Evolutionary conservation across 2,797 vertebrate species (phyloP), one percentile per base, ranked within the genome.

Genomic region (Heteromormyrus szaboi): DNA sequence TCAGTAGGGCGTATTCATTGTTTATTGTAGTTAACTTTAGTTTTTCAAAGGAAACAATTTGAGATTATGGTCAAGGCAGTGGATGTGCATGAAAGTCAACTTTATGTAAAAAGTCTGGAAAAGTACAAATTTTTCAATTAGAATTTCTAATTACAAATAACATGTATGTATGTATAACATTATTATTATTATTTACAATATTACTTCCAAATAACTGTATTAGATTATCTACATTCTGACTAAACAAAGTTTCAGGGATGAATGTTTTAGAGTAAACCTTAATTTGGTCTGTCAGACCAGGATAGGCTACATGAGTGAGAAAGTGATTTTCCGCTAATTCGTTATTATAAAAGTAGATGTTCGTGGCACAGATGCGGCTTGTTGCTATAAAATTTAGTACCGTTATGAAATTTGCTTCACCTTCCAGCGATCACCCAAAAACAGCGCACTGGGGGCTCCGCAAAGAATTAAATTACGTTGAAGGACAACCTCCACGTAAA

Each of bases 381-480:
- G 44, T 48, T 25, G n/a, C 37, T 48, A 51, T 84, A 56, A 86
- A 29, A 86, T 86, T 56, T 53, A 86, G 51, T 56, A 4, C 50
- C 12, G 14, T 33, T 86, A 3, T 56, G 51, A 29, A 56, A 86
- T 86, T 50, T 53, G 46, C 29, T 29, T 50, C 48, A 14, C 83
- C 83, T 53, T 4, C 51, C 51, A 86, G 51, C 46, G 25, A 56
- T 17, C 85, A 19, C 12, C 50, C 29, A 86, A 86, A 86, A 37
- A 51, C 46, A n/a, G 17, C 7, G 41, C 37, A 44, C 46, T 84
- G 2, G 46, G 2, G 81, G 19, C 41, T 48, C 46, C n/a, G 46
- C 54, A 33, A 89, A 54, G 50, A 54, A 72, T 51, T 86, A 89
- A 76, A 86, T 86, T 86, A 76, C 51, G 48, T 76, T 86, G 59